These are phyloP conservation scores for Diadema setosum DNA, from an alignment of 35 echinoderm and acorn worm species.

Conservation along the genomic window DNA sequence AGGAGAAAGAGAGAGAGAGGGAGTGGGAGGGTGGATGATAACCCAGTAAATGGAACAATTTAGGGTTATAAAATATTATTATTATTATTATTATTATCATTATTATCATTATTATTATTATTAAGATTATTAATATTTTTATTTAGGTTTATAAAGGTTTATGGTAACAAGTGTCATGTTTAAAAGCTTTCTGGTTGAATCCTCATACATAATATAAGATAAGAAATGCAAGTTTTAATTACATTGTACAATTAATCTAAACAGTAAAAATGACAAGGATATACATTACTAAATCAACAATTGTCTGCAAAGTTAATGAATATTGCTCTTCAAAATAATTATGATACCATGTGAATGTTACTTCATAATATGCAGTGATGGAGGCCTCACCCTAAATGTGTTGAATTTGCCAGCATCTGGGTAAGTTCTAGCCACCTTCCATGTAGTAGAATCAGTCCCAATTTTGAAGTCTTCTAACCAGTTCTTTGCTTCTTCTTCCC, in stretches of 20 bases:
- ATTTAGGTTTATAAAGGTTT: background rate
- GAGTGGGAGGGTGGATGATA: too few relatives aligned
- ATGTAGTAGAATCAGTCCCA: background rate
- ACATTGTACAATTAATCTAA: background rate
- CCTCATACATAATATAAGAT: background rate
- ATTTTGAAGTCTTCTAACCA: constrained; percentile 8
- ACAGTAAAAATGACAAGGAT: background rate
- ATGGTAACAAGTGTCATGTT: background rate
- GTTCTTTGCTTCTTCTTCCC: background rate
- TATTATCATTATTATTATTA: too few relatives aligned
- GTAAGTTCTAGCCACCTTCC: background rate
- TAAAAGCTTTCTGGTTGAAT: background rate
- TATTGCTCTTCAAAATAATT: background rate
- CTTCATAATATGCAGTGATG: background rate
- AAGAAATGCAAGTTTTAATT: background rate
- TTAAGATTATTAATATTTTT: background rate
- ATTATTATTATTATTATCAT: too few relatives aligned
- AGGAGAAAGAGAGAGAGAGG: too few relatives aligned
- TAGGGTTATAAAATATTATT: too few relatives aligned
- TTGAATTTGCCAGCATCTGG: background rate
- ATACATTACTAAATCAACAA: too few relatives aligned
- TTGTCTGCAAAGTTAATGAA: background rate
- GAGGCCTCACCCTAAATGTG: background rate
- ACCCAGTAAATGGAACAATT: too few relatives aligned
- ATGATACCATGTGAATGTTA: background rate